phyloP scores from a whole-genome alignment of 2,797 vertebrate species.

The Heterohyrax brucei region DNA sequence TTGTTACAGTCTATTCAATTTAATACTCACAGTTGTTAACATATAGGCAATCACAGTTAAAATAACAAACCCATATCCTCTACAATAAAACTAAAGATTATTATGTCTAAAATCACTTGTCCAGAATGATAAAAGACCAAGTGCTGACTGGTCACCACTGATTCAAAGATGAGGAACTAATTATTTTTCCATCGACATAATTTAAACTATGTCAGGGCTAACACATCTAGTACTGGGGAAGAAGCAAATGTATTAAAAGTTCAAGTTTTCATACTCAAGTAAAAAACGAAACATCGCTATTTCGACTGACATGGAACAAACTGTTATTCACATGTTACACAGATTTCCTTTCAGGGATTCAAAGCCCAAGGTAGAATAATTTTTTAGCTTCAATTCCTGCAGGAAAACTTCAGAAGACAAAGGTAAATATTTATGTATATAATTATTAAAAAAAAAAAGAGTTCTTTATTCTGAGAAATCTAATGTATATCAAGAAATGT shows the following conservation, averaged over 20 bases:
- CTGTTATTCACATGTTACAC: slow-evolving; percentile 16
- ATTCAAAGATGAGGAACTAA: slow-evolving; percentile 25
- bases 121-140: not conserved
- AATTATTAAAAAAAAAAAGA: slow-evolving; percentile 3
- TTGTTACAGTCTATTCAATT: not conserved
- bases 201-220: not conserved
- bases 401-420: slow-evolving; percentile 51
- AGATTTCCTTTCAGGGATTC: slow-evolving; percentile 54
- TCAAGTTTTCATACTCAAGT: slow-evolving; percentile 30
- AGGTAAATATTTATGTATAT: slow-evolving; percentile 30
- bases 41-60: slow-evolving; percentile 55
- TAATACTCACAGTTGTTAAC: slow-evolving; percentile 52
- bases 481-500: slow-evolving; percentile 5
- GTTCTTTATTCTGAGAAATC: slow-evolving; percentile 26
- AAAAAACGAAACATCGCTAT: slow-evolving; percentile 51
- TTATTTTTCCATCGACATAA: not conserved
- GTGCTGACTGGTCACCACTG: not conserved
- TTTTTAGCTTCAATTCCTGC: slow-evolving; percentile 33
- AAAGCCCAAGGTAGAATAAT: slow-evolving; percentile 25
- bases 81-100: slow-evolving; percentile 52
- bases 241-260: slow-evolving; percentile 36
- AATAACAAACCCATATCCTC: slow-evolving; percentile 16
- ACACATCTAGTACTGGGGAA: not conserved
- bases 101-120: not conserved
- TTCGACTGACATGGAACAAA: not conserved